Base-by-base conservation (phyloP, 2,797 vertebrate genomes). In the Gymnodraco acuticeps region DNA sequence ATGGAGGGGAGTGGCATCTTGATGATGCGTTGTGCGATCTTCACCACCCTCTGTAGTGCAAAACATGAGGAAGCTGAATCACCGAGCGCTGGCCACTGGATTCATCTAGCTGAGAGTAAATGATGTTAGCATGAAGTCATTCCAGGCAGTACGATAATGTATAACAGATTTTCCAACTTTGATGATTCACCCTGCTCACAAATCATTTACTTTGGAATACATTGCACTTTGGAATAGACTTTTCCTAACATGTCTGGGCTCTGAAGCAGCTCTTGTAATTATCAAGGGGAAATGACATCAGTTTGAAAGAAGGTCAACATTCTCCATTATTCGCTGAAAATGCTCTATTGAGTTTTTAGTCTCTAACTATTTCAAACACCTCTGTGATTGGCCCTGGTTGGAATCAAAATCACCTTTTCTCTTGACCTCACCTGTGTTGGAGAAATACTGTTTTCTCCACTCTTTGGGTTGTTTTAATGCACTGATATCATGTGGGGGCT, bases 91-190 rank as follows among this genome's bases (percentile, higher is more conserved):
- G 16, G 4, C 15, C n/a, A 2, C 11, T 50, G 1, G 54, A 20
- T 59, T 5, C 3, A 58, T 64, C 51, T 5, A 47, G 7, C 47
- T 51, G 19, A 56, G 38, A 16, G 73, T 45, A 41, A 43, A 66
- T 46, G 19, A 61, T 62, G 52, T 79, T 72, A 73, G 86, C 53
- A 31, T 73, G n/a, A 73, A 70, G 52, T 87, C 67, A 51, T 73
- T 85, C 63, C 83, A 83, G 78, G 67, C 82, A 82, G 64, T 45
- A 47, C 75, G 69, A 87, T 92, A 91, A 93, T 90, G 67, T 88
- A 75, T 90, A 91, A 92, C 91, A 88, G 80, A 88, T 75, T 78
- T 50, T 75, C 55, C n/a, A 59, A 54, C 68, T 50, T 15, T 31
- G 67, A 74, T 91, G 80, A 84, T 82, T 92, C 83, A 85, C 70